Percentiles rank a stretch among this genome's conserved stretches.
phyloP scores from a whole-genome alignment of 2,888 invertebrate species.

The Tetragonisca angustula region DNA sequence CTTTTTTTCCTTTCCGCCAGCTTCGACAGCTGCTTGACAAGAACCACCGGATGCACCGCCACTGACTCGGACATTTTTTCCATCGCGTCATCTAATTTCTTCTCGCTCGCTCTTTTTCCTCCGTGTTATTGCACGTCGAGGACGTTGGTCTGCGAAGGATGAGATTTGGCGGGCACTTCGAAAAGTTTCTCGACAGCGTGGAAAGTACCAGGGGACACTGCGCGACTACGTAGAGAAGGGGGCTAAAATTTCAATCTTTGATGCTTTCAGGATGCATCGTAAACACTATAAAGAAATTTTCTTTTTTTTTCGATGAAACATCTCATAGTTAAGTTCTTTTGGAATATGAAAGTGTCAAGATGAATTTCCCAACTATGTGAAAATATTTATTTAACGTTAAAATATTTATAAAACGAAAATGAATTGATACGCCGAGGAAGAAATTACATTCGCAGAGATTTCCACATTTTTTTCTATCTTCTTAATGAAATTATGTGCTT shows the following conservation, averaged over 20 bases:
- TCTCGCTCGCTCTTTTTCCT: neutral
- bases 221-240: neutral
- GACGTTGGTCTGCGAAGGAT: neutral
- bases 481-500: neutral
- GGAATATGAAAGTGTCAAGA: neutral
- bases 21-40: conserved; percentile 18
- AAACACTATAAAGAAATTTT: neutral
- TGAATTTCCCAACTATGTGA: neutral
- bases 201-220: neutral
- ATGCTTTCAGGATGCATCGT: neutral
- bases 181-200: neutral
- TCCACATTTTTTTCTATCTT: neutral
- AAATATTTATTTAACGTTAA: no score
- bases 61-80: conserved; percentile 2
- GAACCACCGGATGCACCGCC: neutral
- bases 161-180: neutral
- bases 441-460: neutral
- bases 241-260: neutral
- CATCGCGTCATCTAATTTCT: neutral
- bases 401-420: no score
- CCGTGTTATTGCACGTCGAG: neutral
- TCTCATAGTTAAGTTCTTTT: neutral
- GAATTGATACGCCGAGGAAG: neutral
- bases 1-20: no score
- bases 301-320: neutral